Evolutionary conservation across 2,797 vertebrate species (phyloP).

Genomic region (Helostoma temminkii): DNA sequence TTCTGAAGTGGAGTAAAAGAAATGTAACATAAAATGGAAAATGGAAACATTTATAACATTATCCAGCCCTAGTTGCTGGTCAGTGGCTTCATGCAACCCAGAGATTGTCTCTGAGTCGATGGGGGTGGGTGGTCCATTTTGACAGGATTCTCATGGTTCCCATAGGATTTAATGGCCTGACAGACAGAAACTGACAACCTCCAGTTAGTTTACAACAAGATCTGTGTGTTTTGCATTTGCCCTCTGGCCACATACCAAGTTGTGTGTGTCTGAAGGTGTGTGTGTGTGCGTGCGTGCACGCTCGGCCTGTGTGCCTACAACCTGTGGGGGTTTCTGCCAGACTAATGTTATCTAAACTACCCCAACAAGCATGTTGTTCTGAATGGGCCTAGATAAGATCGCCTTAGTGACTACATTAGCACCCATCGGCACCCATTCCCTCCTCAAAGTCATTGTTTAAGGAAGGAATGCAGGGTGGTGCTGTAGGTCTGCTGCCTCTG

Average conservation of each 20-base stretch:
- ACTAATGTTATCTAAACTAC: slow-evolving; percentile 65
- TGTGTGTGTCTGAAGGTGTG: slow-evolving; percentile 53
- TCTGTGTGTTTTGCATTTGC: slow-evolving; percentile 82
- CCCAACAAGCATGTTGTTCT: slow-evolving; percentile 58
- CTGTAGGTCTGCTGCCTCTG: slow-evolving; percentile 27
- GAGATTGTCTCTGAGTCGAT: slow-evolving; percentile 31
- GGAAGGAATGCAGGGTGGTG: slow-evolving; percentile 57
- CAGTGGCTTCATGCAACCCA: slow-evolving; percentile 14
- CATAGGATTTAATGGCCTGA: slow-evolving; percentile 86
- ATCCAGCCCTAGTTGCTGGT: no score
- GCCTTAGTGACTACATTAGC: slow-evolving; percentile 46
- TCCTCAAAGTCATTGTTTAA: slow-evolving; percentile 23
- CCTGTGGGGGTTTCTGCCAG: slow-evolving; percentile 30
- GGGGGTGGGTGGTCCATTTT: slow-evolving; percentile 71
- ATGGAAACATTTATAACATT: no score
- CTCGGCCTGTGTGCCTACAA: slow-evolving; percentile 14
- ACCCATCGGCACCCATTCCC: slow-evolving; percentile 25
- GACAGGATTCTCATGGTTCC: slow-evolving; percentile 83
- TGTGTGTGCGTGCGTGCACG: slow-evolving; percentile 39
- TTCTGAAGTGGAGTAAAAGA: no score
- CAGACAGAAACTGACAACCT: slow-evolving; percentile 87
- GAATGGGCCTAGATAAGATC: slow-evolving; percentile 57
- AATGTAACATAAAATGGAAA: no score
- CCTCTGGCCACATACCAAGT: slow-evolving; percentile 74
- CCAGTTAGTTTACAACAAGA: slow-evolving; percentile 83